A percentile compares a stretch with the other conserved stretches of the same genome.
Evolutionary conservation across 92 coral and sea anemone genomes (phyloP).

Genomic region (Palythoa grandis): DNA sequence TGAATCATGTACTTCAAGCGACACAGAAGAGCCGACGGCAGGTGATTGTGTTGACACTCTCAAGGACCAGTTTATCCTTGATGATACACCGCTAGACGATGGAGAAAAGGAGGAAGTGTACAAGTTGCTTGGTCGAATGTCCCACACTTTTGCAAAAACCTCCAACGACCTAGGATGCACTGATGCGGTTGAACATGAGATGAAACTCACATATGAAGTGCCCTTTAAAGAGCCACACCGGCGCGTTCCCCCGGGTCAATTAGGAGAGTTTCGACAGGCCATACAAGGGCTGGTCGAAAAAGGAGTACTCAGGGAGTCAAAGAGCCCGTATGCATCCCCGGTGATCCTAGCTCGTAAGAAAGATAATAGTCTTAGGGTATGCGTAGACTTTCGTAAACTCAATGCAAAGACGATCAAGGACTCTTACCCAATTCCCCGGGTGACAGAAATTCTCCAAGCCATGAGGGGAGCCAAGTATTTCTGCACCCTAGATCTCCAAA

Average conservation of each 20-base stretch:
- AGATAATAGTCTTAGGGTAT: slow-evolving; percentile 35
- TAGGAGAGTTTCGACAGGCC: slow-evolving; percentile 18
- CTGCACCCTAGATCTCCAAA: slow-evolving; percentile 45
- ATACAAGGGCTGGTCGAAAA: slow-evolving; percentile 11
- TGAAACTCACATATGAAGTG: background rate
- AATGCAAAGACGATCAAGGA: slow-evolving; percentile 54
- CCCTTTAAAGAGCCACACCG: slow-evolving; percentile 32
- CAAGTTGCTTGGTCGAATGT: slow-evolving; percentile 43
- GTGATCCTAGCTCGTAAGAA: slow-evolving; percentile 45
- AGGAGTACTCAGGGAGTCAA: slow-evolving; percentile 32
- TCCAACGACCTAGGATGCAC: slow-evolving; percentile 41
- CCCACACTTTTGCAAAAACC: slow-evolving; percentile 28
- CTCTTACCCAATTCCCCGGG: slow-evolving; percentile 50
- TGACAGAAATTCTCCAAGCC: slow-evolving; percentile 42
- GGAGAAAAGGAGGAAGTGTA: background rate
- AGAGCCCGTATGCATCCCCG: slow-evolving; percentile 47
- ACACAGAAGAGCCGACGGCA: background rate
- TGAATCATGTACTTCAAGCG: background rate
- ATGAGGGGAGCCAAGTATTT: slow-evolving; percentile 55
- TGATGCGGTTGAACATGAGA: slow-evolving; percentile 17
- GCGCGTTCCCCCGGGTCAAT: slow-evolving; percentile 30
- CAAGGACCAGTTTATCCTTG: background rate
- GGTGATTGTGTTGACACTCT: background rate
- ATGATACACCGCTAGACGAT: background rate
- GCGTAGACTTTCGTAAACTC: slow-evolving; percentile 40